These are phyloP conservation scores for Anisognathus igniventris DNA, from an alignment of 2,797 vertebrate species.

Conservation along the genomic window DNA sequence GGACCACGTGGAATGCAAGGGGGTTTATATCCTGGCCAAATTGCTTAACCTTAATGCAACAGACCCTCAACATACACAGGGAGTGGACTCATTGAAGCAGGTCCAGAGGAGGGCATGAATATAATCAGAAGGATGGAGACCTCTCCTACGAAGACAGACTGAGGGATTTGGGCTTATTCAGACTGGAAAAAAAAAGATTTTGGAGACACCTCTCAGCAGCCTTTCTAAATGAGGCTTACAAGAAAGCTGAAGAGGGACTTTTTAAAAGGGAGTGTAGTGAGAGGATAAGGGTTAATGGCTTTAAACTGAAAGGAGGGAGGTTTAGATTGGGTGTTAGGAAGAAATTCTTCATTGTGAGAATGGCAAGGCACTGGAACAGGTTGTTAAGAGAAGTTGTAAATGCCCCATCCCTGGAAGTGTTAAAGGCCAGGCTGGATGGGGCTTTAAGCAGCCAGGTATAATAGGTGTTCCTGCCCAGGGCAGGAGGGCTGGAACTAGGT, in stretches of 20 bases:
- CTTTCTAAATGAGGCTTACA: not conserved
- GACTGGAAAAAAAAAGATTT: not conserved
- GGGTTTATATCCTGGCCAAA: not conserved
- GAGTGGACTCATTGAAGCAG: not conserved
- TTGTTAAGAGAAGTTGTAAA: not conserved
- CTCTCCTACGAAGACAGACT: not conserved
- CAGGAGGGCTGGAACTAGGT: not conserved
- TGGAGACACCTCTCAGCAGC: not conserved
- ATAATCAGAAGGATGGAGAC: not conserved
- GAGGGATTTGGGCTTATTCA: not conserved
- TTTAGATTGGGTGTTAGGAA: not conserved
- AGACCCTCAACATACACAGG: too few species aligned
- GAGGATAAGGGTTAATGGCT: not conserved
- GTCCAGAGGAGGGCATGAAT: not conserved
- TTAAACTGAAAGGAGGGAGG: not conserved
- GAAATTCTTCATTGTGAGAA: not conserved
- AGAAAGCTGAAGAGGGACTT: not conserved
- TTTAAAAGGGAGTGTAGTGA: not conserved
- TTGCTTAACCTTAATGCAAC: not conserved
- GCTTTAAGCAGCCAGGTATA: not conserved
- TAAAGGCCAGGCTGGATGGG: not conserved
- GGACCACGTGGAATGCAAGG: not conserved
- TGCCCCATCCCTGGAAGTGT: not conserved
- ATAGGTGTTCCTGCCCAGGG: not conserved
- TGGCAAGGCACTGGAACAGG: not conserved